Conservation (phyloP, 2,797 vertebrate genomes). For the Rachycentron canadum region DNA sequence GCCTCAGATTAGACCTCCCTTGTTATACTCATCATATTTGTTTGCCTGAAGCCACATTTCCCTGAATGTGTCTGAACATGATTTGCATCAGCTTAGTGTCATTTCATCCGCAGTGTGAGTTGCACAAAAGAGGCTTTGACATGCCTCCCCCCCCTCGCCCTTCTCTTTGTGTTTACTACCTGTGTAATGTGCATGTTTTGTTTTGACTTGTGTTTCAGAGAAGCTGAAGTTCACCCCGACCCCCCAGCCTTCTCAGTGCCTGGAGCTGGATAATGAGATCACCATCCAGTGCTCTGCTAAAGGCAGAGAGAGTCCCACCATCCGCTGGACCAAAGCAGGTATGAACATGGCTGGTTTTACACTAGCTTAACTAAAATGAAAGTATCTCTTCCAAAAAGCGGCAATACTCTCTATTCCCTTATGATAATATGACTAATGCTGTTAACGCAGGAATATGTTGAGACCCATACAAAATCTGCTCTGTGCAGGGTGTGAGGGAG, state of each 20-base stretch:
- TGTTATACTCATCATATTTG: slow-evolving; percentile 23
- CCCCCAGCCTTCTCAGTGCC: slow-evolving; percentile 92
- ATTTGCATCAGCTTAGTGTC: slow-evolving; percentile 35
- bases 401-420: background rate
- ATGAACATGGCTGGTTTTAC: background rate
- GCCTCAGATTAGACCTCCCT: slow-evolving; percentile 50
- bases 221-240: slow-evolving; percentile 97
- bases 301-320: slow-evolving; percentile 90
- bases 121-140: slow-evolving; percentile 50
- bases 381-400: background rate
- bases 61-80: slow-evolving; percentile 57
- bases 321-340: slow-evolving; percentile 96
- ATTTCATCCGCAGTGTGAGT: slow-evolving; percentile 37
- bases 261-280: slow-evolving; percentile 94
- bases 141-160: background rate
- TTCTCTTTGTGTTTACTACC: slow-evolving; percentile 10
- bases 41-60: slow-evolving; percentile 24
- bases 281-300: slow-evolving; percentile 94
- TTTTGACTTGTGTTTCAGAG: slow-evolving; percentile 85
- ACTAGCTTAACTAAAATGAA: slow-evolving; percentile 23
- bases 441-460: slow-evolving; percentile 16
- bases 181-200: slow-evolving; percentile 41
- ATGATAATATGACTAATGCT: slow-evolving; percentile 33
- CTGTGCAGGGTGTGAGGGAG: background rate
- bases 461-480: slow-evolving; percentile 23